Percentiles rank a stretch among this genome's conserved stretches.
phyloP scores from a whole-genome alignment of 1,140 invertebrate species.

The Anagrus nilaparvatae region DNA sequence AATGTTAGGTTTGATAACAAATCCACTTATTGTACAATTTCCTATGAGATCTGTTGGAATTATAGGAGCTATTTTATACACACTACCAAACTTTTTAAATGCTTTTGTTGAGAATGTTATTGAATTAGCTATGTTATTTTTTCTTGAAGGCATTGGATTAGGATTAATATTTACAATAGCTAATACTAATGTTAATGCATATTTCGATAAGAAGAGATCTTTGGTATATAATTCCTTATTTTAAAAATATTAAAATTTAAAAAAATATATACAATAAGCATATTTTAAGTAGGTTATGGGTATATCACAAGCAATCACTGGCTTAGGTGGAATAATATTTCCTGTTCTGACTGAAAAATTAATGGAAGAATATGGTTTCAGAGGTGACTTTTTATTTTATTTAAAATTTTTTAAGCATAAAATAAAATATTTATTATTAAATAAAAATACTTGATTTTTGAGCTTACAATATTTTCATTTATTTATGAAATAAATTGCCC shows the following conservation, averaged over 20 bases:
- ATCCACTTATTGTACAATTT: constrained; percentile 31
- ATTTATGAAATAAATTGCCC: no score
- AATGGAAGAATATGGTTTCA: constrained; percentile 33
- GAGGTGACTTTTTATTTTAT: constrained; percentile 29
- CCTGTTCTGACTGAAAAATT: constrained; percentile 31
- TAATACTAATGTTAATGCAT: constrained; percentile 39
- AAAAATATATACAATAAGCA: neutral
- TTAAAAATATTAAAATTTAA: no score
- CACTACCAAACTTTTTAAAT: constrained; percentile 27
- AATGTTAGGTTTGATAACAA: constrained; percentile 30
- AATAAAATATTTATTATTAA: no score
- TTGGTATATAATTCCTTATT: constrained; percentile 28
- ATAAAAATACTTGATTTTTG: no score
- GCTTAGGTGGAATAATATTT: constrained; percentile 33
- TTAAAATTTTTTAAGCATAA: no score
- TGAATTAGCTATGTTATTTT: constrained; percentile 29
- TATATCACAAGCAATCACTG: constrained; percentile 32
- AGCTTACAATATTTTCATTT: no score
- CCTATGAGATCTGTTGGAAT: constrained; percentile 30
- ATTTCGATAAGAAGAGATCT: constrained; percentile 35
- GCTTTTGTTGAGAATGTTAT: constrained; percentile 30
- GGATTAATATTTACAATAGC: constrained; percentile 35
- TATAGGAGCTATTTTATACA: constrained; percentile 27
- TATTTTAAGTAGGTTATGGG: constrained; percentile 32
- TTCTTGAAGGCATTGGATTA: constrained; percentile 34